These are phyloP conservation scores for Meleagris gallopavo DNA, from an alignment of 2,113 vertebrate species.

Conservation along the genomic window DNA sequence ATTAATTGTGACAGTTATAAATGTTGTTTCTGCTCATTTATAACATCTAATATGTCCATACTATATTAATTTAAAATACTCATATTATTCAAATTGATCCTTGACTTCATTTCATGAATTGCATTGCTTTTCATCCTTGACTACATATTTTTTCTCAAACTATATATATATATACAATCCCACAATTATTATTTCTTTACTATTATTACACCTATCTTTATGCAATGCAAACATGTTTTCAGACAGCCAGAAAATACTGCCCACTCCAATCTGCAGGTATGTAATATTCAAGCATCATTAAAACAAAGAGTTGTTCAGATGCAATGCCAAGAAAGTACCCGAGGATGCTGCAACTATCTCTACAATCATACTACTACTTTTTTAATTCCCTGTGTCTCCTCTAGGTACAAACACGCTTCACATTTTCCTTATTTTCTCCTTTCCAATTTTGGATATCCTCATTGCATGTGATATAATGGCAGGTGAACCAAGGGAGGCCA, in stretches of 20 bases:
- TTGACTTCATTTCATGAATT: background rate
- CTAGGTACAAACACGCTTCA: background rate
- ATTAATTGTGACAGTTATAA: background rate
- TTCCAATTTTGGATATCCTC: accelerated
- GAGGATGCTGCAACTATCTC: background rate
- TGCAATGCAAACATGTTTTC: background rate
- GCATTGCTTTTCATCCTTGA: background rate
- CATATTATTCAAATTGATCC: background rate
- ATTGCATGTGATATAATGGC: accelerated
- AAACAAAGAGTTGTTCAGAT: background rate
- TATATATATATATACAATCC: background rate
- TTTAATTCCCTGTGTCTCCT: background rate
- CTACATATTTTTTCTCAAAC: background rate
- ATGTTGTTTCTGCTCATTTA: background rate
- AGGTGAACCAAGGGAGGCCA: background rate
- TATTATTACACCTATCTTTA: background rate
- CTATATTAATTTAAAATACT: background rate
- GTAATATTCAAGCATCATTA: background rate
- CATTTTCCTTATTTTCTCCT: background rate
- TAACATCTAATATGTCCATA: background rate
- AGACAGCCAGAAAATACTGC: background rate
- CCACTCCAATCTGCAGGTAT: background rate
- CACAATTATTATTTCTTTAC: background rate
- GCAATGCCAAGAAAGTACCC: background rate
- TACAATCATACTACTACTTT: background rate